Percentiles rank a stretch among this genome's conserved stretches.
Conservation (phyloP, 2,888 invertebrate genomes). For the Therioaphis trifolii region DNA sequence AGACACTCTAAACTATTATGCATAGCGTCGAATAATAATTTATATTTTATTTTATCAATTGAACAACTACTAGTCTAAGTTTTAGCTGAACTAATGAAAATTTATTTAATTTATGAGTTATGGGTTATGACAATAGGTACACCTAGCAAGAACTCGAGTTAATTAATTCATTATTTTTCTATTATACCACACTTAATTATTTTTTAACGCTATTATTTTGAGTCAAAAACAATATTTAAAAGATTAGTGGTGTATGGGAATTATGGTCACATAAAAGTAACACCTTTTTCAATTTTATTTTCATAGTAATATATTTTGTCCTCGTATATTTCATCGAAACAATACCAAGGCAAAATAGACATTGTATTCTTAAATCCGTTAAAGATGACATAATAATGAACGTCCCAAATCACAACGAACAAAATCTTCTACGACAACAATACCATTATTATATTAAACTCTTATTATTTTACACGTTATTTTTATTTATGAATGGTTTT, state of each 20-base stretch:
- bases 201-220: not conserved
- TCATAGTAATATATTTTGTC: conserved; percentile 23
- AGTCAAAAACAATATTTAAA: not conserved
- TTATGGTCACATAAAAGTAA: not conserved
- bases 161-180: no score
- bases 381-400: conserved; percentile 5
- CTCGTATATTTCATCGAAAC: conserved; percentile 11
- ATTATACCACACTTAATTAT: not conserved
- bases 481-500: no score
- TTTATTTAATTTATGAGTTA: no score
- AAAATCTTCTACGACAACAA: not conserved
- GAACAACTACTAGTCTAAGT: no score
- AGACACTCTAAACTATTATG: no score
- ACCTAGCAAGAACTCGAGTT: no score
- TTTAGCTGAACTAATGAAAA: no score
- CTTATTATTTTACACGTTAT: not conserved
- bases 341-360: conserved; percentile 28
- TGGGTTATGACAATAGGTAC: not conserved
- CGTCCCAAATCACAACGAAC: not conserved
- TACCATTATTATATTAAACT: conserved; percentile 9
- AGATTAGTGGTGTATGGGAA: not conserved
- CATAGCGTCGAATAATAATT: no score
- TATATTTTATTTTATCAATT: no score
- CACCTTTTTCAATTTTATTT: not conserved
- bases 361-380: conserved; percentile 7